These are phyloP conservation scores for Nomada fucata DNA, from an alignment of 2,888 invertebrate species.

Conservation along the genomic window DNA sequence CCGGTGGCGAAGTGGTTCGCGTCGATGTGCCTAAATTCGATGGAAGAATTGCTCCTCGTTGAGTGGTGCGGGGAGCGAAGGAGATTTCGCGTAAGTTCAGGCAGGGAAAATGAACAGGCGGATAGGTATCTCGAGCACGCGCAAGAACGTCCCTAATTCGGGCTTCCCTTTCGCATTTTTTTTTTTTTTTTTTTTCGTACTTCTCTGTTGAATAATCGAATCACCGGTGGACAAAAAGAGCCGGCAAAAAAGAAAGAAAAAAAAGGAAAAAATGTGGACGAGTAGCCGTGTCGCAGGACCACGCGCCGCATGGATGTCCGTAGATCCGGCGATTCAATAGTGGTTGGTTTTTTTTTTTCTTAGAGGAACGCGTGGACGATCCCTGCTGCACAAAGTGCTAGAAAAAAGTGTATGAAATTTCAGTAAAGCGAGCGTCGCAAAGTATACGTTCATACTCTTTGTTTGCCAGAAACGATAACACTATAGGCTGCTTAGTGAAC, in stretches of 20 bases:
- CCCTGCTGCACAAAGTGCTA: neutral
- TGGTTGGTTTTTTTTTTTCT: slow-evolving; percentile 30
- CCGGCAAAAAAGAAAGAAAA: slow-evolving; percentile 22
- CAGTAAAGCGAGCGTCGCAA: neutral
- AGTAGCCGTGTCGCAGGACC: slow-evolving; percentile 59
- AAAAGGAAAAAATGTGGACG: slow-evolving; percentile 60
- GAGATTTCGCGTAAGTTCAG: slow-evolving; percentile 7
- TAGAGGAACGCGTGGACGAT: slow-evolving; percentile 14
- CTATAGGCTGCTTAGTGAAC: neutral
- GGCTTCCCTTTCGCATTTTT: slow-evolving; percentile 53
- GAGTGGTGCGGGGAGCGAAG: neutral
- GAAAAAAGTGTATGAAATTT: slow-evolving; percentile 6
- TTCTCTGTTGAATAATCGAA: slow-evolving; percentile 47
- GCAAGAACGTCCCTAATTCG: slow-evolving; percentile 15
- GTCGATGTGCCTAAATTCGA: slow-evolving; percentile 3
- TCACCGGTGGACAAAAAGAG: slow-evolving; percentile 25
- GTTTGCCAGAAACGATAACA: neutral
- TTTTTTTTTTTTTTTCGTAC: slow-evolving; percentile 37
- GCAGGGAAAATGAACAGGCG: slow-evolving; percentile 3
- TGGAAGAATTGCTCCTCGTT: slow-evolving; percentile 3
- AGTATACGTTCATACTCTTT: neutral
- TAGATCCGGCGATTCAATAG: slow-evolving; percentile 51
- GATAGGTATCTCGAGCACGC: slow-evolving; percentile 37
- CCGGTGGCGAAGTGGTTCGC: neutral
- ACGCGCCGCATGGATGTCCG: slow-evolving; percentile 57